Evolutionary conservation across 2,888 invertebrate genomes (phyloP), one percentile per base, ranked within the genome.

Genomic region (Ophion ventricosus): DNA sequence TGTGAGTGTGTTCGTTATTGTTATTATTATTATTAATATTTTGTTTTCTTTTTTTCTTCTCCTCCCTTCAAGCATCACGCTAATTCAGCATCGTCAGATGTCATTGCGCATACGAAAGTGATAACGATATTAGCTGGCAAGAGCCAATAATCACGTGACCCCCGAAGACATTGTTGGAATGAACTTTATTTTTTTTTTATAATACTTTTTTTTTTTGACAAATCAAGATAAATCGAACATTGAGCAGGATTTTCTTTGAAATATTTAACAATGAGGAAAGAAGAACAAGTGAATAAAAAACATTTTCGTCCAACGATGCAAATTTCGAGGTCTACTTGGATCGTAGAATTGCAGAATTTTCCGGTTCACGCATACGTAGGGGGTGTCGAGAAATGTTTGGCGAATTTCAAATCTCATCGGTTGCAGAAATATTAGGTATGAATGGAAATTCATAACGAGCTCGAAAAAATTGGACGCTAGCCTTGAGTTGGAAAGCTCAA

Each of bases 31-130:
- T 26, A 10, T 49, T 40, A 20, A 63, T 26, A 10, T 63, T 54
- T 25, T 54, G 29, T n/a, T 80, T 77, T 80, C 57, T 59, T 23
- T 54, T 67, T 49, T 17, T 49, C 4, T 10, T 10, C 40, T 10
- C 40, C 40, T 10, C 49, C 14, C 54, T 56, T 43, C 2, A 64
- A 79, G 74, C 72, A 82, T 79, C 75, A 79, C 72, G 66, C 59
- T 79, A 74, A 82, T 82, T 82, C 64, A 74, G 81, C 81, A 84
- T 82, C 84, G 78, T 72, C 84, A 69, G 84, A 84, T 84, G 81
- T 81, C 49, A 84, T 84, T 84, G 84, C 84, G 84, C 84, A 84
- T 84, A 84, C 84, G 84, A 84, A 84, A 84, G 81, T 84, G 35
- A 74, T 63, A 63, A 57, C 35, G 77, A 75, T 84, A 76, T 82